A percentile compares a stretch with the other conserved stretches of the same genome.
Conservation (phyloP, 2,113 vertebrate genomes). For the Centropus unirufus region DNA sequence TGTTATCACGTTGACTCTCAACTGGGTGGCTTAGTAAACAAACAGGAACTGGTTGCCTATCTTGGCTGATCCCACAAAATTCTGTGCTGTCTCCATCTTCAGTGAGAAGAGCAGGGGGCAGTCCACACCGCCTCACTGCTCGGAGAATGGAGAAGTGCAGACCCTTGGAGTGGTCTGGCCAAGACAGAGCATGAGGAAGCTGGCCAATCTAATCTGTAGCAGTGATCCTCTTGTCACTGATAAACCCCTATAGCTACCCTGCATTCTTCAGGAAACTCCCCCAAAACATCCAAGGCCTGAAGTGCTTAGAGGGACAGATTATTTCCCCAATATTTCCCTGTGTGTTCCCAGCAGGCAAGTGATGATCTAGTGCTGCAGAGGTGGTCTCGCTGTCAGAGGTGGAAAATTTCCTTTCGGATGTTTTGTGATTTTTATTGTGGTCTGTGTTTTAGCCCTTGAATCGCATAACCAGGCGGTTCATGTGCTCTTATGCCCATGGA, state of each 20-base stretch:
- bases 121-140: fast-evolving
- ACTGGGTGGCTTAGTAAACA: background rate
- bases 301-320: background rate
- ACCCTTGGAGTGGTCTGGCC: too few relatives aligned
- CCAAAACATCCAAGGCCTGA: background rate
- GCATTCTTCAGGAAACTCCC: background rate
- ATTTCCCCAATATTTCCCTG: too few relatives aligned
- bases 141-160: background rate
- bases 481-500: background rate
- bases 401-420: background rate
- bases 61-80: background rate
- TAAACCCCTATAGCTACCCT: background rate
- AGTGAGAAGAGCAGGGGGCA: background rate
- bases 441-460: background rate
- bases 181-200: background rate
- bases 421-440: background rate
- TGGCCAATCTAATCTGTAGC: background rate
- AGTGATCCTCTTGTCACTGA: background rate
- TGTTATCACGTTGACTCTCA: background rate
- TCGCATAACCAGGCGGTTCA: background rate
- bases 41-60: background rate
- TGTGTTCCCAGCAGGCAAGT: background rate
- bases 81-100: background rate
- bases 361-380: background rate
- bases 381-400: background rate